These are phyloP conservation scores for Calcarius ornatus DNA, from an alignment of 2,113 vertebrate genomes.

Conservation along the genomic window DNA sequence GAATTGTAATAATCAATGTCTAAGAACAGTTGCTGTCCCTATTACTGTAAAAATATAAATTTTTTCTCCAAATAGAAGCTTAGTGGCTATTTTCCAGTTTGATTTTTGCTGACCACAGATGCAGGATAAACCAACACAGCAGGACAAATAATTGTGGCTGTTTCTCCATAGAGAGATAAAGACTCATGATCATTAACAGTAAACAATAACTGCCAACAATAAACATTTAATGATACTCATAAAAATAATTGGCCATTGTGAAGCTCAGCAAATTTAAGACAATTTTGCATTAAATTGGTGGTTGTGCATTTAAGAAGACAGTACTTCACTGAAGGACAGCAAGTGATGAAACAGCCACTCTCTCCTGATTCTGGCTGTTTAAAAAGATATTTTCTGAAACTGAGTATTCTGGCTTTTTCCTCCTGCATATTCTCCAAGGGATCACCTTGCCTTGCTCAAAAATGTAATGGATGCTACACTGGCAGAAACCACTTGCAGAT, in stretches of 20 bases:
- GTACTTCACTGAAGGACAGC: background rate
- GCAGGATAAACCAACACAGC: background rate
- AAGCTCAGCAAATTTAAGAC: background rate
- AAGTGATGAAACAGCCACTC: background rate
- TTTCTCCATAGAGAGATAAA: background rate
- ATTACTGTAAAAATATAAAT: background rate
- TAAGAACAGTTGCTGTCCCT: background rate
- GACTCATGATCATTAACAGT: background rate
- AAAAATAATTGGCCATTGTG: background rate
- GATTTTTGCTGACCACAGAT: background rate
- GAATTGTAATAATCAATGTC: background rate
- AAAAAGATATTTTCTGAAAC: background rate
- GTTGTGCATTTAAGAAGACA: background rate
- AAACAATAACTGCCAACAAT: conserved; percentile 17
- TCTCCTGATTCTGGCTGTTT: background rate
- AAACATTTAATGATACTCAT: conserved; percentile 13
- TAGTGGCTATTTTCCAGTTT: background rate
- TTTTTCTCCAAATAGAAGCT: background rate
- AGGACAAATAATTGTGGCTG: background rate
- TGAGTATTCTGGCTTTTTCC: background rate
- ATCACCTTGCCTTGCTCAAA: background rate
- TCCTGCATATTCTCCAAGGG: background rate
- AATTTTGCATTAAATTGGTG: background rate
- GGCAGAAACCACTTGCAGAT: background rate
- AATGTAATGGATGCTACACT: background rate